A percentile compares a stretch with the other conserved stretches of the same genome.
Evolutionary conservation across 2,888 invertebrate species (phyloP).

Genomic region (Diaprepes abbreviatus): DNA sequence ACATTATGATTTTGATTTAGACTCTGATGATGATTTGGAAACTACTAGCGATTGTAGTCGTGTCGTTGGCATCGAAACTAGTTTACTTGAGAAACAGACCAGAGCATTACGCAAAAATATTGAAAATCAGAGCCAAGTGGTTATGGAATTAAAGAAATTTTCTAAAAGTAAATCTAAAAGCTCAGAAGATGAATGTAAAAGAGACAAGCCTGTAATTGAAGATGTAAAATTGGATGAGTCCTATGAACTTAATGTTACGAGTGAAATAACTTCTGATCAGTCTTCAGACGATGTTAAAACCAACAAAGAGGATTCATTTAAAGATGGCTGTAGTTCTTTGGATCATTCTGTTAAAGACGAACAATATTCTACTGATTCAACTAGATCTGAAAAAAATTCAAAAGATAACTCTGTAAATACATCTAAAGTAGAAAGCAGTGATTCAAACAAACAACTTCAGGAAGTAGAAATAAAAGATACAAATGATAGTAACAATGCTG

Average conservation of each 20-base stretch:
- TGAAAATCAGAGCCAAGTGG: neutral
- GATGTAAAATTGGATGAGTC: neutral
- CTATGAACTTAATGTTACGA: neutral
- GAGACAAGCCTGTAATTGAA: neutral
- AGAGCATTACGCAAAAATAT: neutral
- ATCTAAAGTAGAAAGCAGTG: too few species aligned
- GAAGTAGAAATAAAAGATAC: too few species aligned
- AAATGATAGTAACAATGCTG: too few species aligned
- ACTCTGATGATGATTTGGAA: slow-evolving; percentile 48
- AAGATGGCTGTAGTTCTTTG: too few species aligned
- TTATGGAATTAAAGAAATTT: neutral
- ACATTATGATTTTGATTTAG: slow-evolving; percentile 51
- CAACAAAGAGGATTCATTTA: neutral
- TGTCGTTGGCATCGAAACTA: neutral
- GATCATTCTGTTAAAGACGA: too few species aligned
- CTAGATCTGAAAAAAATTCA: too few species aligned
- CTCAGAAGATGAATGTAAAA: neutral
- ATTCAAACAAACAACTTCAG: too few species aligned
- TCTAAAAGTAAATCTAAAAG: neutral
- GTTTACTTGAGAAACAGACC: neutral
- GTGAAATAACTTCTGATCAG: neutral
- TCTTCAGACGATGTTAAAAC: neutral
- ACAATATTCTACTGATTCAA: too few species aligned
- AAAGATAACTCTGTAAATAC: too few species aligned
- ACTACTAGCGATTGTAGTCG: neutral